Evolutionary conservation across 2,113 vertebrate genomes (phyloP).

Genomic region (Lagenorhynchus albirostris): DNA sequence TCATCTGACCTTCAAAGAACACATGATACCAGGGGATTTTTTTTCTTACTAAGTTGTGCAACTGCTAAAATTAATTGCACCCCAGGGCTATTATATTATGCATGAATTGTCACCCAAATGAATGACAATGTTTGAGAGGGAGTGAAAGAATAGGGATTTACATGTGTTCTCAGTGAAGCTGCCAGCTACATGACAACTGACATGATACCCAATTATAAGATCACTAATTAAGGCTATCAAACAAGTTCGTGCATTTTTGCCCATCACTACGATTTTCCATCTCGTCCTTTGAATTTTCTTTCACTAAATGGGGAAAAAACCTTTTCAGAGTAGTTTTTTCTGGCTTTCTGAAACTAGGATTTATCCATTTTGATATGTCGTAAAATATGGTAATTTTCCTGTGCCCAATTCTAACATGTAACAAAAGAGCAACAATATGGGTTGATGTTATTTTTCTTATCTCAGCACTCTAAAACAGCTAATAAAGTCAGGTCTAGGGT

Average conservation of each 20-base stretch:
- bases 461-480: not conserved
- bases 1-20: conserved; percentile 69
- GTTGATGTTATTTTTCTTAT: not conserved
- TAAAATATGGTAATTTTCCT: not conserved
- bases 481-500: not conserved
- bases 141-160: conserved; percentile 64
- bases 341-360: not conserved
- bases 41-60: conserved; percentile 68
- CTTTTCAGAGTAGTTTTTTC: not conserved
- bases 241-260: conserved; percentile 48
- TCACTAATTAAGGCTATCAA: conserved; percentile 75
- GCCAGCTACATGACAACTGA: conserved; percentile 66
- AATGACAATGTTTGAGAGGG: conserved; percentile 64
- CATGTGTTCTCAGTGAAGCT: conserved; percentile 60
- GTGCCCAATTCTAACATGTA: not conserved
- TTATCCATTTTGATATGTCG: not conserved
- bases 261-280: conserved; percentile 23
- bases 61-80: conserved; percentile 78
- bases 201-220: conserved; percentile 65
- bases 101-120: conserved; percentile 72
- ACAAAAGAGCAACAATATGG: not conserved
- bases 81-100: conserved; percentile 70
- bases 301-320: not conserved
- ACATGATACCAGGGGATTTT: conserved; percentile 44
- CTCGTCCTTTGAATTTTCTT: conserved; percentile 52